These are phyloP conservation scores for Apocrypta bakeri DNA, from an alignment of 1,140 invertebrate species.

Conservation along the genomic window DNA sequence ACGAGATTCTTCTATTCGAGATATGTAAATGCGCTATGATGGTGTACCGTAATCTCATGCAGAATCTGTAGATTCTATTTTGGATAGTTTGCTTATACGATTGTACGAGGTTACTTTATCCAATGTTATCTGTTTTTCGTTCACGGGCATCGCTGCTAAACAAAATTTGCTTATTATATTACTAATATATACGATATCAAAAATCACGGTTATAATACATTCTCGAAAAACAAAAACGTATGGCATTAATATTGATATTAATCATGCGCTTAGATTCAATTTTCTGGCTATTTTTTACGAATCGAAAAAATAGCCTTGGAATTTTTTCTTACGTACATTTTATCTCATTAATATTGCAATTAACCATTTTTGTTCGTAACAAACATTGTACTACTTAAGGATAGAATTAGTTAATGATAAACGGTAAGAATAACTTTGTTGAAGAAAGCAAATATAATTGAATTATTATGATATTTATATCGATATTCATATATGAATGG, in stretches of 20 bases:
- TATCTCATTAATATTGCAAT: background rate
- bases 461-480: constrained; percentile 28
- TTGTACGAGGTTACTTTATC: background rate
- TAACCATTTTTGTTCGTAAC: background rate
- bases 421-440: constrained; percentile 5
- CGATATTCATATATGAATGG: constrained; percentile 3
- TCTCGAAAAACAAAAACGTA: background rate
- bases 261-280: background rate
- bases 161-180: constrained; percentile 8
- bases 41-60: background rate
- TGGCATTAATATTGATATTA: background rate
- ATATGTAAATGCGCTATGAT: background rate
- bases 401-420: constrained; percentile 5
- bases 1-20: background rate
- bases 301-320: too few relatives aligned
- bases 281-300: too few relatives aligned
- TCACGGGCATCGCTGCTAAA: background rate
- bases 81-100: constrained; percentile 5
- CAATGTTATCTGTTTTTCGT: constrained; percentile 12
- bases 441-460: constrained; percentile 14
- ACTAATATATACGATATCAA: constrained; percentile 14
- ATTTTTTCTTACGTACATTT: background rate
- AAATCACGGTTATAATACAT: background rate
- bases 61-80: constrained; percentile 28
- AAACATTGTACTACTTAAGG: background rate